Conservation (phyloP, 2,113 vertebrate species). For the Pachyramphus minor region DNA sequence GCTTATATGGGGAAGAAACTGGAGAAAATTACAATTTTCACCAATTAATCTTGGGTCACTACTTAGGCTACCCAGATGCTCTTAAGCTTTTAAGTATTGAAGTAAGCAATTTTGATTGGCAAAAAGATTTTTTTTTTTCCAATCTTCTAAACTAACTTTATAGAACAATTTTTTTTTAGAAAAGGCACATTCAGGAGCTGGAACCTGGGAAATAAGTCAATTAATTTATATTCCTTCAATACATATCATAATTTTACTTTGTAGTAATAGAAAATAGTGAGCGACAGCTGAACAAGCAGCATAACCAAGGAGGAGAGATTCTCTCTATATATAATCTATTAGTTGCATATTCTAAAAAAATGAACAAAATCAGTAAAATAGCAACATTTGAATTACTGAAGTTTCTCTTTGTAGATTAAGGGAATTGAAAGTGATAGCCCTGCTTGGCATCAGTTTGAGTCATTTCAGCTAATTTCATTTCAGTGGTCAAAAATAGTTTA, state of each 20-base stretch:
- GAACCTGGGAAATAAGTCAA: neutral
- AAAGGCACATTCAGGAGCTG: neutral
- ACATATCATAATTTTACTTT: neutral
- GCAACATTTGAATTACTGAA: conserved; percentile 8
- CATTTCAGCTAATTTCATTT: conserved; percentile 16
- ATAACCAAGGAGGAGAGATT: neutral
- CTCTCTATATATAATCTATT: neutral
- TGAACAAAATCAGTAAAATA: neutral
- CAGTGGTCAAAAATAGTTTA: conserved; percentile 9
- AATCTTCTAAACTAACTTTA: neutral
- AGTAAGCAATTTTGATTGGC: neutral
- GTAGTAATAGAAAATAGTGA: neutral
- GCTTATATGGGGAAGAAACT: neutral
- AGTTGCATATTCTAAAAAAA: neutral
- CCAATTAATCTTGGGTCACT: neutral
- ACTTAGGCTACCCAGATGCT: neutral
- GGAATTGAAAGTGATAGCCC: conserved; percentile 30
- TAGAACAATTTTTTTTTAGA: neutral
- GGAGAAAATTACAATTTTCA: neutral
- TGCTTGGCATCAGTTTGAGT: conserved; percentile 27
- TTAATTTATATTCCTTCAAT: neutral
- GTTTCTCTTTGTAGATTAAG: conserved; percentile 37
- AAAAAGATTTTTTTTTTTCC: neutral
- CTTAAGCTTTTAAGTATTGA: neutral
- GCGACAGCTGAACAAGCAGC: neutral